A percentile compares a stretch with the other conserved stretches of the same genome.
Conservation (phyloP, 2,888 invertebrate species). For the Lasius fuliginosus region DNA sequence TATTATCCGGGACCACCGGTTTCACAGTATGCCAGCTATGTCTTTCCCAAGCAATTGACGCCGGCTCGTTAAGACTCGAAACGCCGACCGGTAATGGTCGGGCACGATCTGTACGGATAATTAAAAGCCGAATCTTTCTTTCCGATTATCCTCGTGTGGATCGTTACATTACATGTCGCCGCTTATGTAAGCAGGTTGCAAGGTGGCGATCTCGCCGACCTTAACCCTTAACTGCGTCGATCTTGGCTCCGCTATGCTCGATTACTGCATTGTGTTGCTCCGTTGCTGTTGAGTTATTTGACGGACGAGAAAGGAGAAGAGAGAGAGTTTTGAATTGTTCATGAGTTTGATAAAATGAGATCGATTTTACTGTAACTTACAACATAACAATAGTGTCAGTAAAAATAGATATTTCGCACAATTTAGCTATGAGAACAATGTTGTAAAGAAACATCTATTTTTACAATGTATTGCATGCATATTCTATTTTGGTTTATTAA, state of each 20-base stretch:
- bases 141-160: conserved; percentile 47
- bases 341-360: background rate
- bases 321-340: background rate
- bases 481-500: background rate
- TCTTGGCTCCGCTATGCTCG: background rate
- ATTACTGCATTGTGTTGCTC: background rate
- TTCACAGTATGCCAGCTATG: conserved; percentile 75
- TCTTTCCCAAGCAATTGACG: conserved; percentile 65
- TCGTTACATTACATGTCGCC: conserved; percentile 20
- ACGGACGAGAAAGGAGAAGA: background rate
- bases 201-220: conserved; percentile 56
- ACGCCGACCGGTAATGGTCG: conserved; percentile 60
- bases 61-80: conserved; percentile 73
- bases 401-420: background rate
- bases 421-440: background rate
- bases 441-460: background rate
- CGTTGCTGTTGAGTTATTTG: background rate
- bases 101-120: conserved; percentile 72
- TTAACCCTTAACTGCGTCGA: conserved; percentile 39
- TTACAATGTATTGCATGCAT: background rate
- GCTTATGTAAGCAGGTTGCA: conserved; percentile 63
- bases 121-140: conserved; percentile 65
- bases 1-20: conserved; percentile 72
- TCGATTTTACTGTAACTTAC: background rate
- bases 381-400: background rate